Conservation (phyloP, 1,140 invertebrate species). For the Acromyrmex echinatior region DNA sequence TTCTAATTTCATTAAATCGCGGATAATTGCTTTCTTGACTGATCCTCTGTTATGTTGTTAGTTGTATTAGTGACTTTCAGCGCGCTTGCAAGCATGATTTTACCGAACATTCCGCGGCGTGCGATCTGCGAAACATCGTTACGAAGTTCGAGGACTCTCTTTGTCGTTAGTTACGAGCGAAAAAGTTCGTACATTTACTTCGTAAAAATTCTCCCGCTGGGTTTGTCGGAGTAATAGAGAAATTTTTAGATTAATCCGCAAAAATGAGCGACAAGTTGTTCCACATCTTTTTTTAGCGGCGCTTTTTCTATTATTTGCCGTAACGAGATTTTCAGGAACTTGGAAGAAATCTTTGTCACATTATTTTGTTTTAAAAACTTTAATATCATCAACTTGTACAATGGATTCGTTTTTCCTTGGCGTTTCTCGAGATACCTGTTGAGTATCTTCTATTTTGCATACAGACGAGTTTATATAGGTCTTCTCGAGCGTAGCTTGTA, state of each 20-base stretch:
- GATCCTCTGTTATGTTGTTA: slow-evolving; percentile 47
- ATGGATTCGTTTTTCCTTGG: background rate
- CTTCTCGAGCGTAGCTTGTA: slow-evolving; percentile 2
- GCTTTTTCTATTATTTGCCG: background rate
- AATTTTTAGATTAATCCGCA: slow-evolving; percentile 38
- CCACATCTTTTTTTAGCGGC: background rate
- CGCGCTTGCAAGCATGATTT: slow-evolving; percentile 9
- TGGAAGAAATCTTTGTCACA: background rate
- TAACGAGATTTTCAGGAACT: slow-evolving; percentile 22
- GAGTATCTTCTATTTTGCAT: slow-evolving; percentile 33
- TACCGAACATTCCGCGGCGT: background rate
- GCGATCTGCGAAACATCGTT: slow-evolving; percentile 10
- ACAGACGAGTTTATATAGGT: slow-evolving; percentile 37
- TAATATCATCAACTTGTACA: slow-evolving; percentile 12
- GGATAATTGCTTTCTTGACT: slow-evolving; percentile 41
- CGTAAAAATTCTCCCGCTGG: background rate
- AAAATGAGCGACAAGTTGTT: background rate
- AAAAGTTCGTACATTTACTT: slow-evolving; percentile 29
- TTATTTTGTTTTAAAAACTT: slow-evolving; percentile 23
- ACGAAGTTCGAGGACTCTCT: slow-evolving; percentile 17
- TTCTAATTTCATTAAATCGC: slow-evolving; percentile 65
- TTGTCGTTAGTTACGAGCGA: slow-evolving; percentile 12
- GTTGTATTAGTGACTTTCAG: slow-evolving; percentile 31
- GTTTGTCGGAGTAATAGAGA: background rate
- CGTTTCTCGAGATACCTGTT: slow-evolving; percentile 9